Evolutionary conservation across 2,888 invertebrate species (phyloP).

Genomic region (Coelinius sp.): DNA sequence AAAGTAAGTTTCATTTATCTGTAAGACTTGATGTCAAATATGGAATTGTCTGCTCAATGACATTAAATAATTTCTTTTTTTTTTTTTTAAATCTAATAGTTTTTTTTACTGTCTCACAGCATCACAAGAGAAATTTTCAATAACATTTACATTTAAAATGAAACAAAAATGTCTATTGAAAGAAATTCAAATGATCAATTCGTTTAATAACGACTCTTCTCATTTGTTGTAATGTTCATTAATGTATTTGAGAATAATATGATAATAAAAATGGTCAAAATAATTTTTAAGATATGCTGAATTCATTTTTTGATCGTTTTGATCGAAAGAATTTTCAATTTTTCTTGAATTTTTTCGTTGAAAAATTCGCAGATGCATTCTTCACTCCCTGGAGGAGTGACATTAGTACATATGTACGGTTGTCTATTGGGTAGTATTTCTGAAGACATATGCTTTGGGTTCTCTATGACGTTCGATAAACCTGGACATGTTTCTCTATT

Average conservation of each 20-base stretch:
- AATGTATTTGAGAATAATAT: conserved; percentile 32
- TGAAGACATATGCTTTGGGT: not conserved
- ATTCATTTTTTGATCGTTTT: not conserved
- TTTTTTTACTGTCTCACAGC: not conserved
- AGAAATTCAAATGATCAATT: not conserved
- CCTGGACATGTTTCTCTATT: conserved; percentile 38
- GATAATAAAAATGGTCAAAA: conserved; percentile 40
- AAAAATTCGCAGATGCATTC: conserved; percentile 3
- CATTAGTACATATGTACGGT: not conserved
- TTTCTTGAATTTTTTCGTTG: not conserved
- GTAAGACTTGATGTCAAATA: conserved; percentile 21
- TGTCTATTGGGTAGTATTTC: not conserved
- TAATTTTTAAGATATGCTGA: not conserved
- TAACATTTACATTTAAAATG: not conserved
- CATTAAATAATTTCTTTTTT: conserved; percentile 5
- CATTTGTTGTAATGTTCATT: conserved; percentile 37
- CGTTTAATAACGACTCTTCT: not conserved
- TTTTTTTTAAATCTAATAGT: not conserved
- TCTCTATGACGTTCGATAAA: not conserved
- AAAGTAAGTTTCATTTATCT: not conserved
- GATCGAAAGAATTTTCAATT: not conserved
- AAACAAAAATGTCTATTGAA: no score
- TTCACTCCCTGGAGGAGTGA: not conserved
- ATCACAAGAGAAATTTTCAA: conserved; percentile 11
- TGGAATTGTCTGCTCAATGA: conserved; percentile 22